phyloP scores from a whole-genome alignment of 2,888 invertebrate genomes.

The Germaria angustata region DNA sequence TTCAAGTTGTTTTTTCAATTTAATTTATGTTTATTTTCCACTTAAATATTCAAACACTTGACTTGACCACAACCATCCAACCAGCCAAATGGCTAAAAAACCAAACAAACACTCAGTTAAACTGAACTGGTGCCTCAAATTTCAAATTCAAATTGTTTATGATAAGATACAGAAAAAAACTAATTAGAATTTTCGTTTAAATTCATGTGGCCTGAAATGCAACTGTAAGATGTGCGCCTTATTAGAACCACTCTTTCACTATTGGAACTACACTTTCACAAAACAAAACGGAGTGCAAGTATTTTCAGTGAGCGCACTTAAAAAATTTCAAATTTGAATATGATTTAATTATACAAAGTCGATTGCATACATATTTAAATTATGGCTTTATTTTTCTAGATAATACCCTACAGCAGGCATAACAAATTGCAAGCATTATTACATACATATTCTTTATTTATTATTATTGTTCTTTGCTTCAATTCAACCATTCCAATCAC shows the following conservation, averaged over 20 bases:
- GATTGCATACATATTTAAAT: slow-evolving; percentile 18
- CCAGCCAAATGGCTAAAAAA: not conserved
- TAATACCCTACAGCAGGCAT: not conserved
- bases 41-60: slow-evolving; percentile 64
- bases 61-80: slow-evolving; percentile 17
- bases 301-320: slow-evolving; percentile 28
- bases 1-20: slow-evolving; percentile 29
- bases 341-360: not conserved
- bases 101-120: slow-evolving; percentile 14
- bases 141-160: not conserved
- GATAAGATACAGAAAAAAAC: slow-evolving; percentile 13
- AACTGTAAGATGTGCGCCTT: slow-evolving; percentile 20
- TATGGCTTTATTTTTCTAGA: not conserved
- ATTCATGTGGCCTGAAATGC: not conserved
- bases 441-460: not conserved
- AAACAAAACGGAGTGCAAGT: not conserved
- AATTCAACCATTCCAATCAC: not conserved
- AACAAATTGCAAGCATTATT: not conserved
- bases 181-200: slow-evolving; percentile 58
- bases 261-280: not conserved
- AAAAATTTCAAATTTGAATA: slow-evolving; percentile 5
- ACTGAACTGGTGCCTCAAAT: slow-evolving; percentile 10
- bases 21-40: slow-evolving; percentile 63
- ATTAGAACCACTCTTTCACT: slow-evolving; percentile 18
- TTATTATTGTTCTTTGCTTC: not conserved